Evolutionary conservation across 1,140 invertebrate species (phyloP).

Genomic region (Bombus ignitus): DNA sequence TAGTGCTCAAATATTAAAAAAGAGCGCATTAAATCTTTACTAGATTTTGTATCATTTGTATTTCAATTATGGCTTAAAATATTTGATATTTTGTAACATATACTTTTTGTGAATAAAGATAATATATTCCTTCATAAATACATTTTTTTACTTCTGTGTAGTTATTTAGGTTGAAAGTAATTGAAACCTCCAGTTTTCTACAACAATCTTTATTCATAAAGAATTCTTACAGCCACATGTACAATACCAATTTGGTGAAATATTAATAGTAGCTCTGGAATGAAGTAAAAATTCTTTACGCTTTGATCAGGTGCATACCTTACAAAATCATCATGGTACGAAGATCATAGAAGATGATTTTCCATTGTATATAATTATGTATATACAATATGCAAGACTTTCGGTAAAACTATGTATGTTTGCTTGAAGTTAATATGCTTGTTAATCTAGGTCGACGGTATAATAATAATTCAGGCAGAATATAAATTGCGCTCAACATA

Average conservation of each 20-base stretch:
- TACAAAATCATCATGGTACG: constrained; percentile 79
- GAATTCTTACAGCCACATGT: constrained; percentile 80
- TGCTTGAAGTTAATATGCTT: constrained; percentile 68
- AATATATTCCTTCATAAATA: constrained; percentile 30
- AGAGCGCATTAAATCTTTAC: background rate
- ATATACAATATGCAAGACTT: constrained; percentile 79
- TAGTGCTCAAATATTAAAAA: constrained; percentile 74
- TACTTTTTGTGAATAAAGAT: constrained; percentile 16
- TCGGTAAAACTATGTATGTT: constrained; percentile 74
- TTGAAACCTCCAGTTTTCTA: constrained; percentile 70
- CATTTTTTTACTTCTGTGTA: background rate
- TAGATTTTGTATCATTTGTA: background rate
- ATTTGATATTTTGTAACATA: constrained; percentile 21
- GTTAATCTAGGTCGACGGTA: constrained; percentile 71
- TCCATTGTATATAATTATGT: constrained; percentile 79
- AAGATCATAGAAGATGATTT: constrained; percentile 75
- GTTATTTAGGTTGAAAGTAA: background rate
- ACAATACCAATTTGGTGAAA: constrained; percentile 79
- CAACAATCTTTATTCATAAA: constrained; percentile 82
- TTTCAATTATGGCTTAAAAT: background rate
- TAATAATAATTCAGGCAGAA: constrained; percentile 73
- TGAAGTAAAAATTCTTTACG: constrained; percentile 80
- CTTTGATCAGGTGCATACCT: constrained; percentile 75
- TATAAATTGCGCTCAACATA: constrained; percentile 66
- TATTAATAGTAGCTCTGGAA: constrained; percentile 76